Evolutionary conservation across 2,113 vertebrate genomes (phyloP), one percentile per base, ranked within the genome.

Genomic region (Calidris pugnax): DNA sequence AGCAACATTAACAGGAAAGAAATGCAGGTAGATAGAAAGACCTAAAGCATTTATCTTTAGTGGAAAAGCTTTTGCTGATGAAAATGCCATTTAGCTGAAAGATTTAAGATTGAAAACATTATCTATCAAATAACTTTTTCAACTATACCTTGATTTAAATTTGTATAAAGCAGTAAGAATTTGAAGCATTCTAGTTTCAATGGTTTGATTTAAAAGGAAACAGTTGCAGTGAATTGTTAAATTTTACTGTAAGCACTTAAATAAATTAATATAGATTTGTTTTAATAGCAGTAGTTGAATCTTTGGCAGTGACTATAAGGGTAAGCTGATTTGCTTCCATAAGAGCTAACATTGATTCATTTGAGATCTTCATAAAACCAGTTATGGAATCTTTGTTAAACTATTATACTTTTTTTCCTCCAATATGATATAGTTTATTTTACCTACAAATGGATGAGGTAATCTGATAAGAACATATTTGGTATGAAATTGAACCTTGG

Each of bases 191-290:
- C 41, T 43, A 12, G 24, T 82, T 73, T 72, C 50, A 85, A 5
- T 82, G 24, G 35, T 79, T 79, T 92, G 57, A 94, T 92, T 96
- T 79, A 93, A 50, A 80, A 80, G 33, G 50, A 94, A 95, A 82
- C 2, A 48, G 28, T 87, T 93, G 62, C 64, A 72, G 21, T 47
- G 27, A 63, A 93, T 55, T 90, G 53, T 85, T 85, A 79, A 92
- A 77, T 85, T 89, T 82, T 92, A 92, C 37, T 92, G n/a, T 84
- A 90, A 93, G 19, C 33, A 71, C 35, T 96, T 81, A 67, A 79
- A 96, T 94, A 94, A 94, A 91, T 94, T 92, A 93, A 87, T 92
- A 82, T 62, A 82, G 37, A 89, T 93, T 78, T 84, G 43, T 75
- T 96, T 94, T 88, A 51, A 86, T 73, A 93, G 60, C n/a, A 75